Evolutionary conservation across 2,888 invertebrate species (phyloP), one percentile per base, ranked within the genome.

Genomic region (Physocephala rufipes): DNA sequence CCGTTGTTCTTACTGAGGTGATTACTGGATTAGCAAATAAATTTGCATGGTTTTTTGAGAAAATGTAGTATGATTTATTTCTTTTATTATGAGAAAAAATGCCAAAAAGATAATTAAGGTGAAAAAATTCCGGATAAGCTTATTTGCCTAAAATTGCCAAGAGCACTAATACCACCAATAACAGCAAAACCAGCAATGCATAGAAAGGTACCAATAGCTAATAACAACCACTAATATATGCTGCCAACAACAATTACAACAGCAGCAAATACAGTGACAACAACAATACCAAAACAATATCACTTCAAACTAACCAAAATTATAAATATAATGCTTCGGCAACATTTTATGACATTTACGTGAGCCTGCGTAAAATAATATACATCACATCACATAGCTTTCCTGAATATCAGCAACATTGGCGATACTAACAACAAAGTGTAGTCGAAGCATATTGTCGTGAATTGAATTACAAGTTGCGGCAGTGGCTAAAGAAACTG

Each of bases 291-390:
- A 19, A 19, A 28, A 49, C 15, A 30, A 61, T 36, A 43, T 43
- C n/a, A n/a, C n/a, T n/a, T 47, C n/a, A 49, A 64, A 64, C 64
- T 49, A 64, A 16, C 68, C 43, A 61, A 36, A 67, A 49, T 53
- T 19, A 62, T 61, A 63, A 67, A 49, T 78, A 76, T 70, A 79
- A 75, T 72, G 47, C 67, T 68, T 64, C 73, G 71, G 30, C 76
- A 77, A 70, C 73, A 74, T 61, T 59, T 59, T 47, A 49, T 61
- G 61, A 59, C 59, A 47, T 61, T 61, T 61, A 68, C 67, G 51
- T 70, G 63, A 69, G 78, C 74, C 76, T 80, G 77, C 76, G 80
- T 79, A 79, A 80, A 78, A 79, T 67, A 36, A 36, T 7, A 36
- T 36, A 62, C 67, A 78, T 77, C 76, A 75, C 76, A 78, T 74